Evolutionary conservation across 2,113 vertebrate species (phyloP), one percentile per base, ranked within the genome.

Genomic region (Scophthalmus maximus): DNA sequence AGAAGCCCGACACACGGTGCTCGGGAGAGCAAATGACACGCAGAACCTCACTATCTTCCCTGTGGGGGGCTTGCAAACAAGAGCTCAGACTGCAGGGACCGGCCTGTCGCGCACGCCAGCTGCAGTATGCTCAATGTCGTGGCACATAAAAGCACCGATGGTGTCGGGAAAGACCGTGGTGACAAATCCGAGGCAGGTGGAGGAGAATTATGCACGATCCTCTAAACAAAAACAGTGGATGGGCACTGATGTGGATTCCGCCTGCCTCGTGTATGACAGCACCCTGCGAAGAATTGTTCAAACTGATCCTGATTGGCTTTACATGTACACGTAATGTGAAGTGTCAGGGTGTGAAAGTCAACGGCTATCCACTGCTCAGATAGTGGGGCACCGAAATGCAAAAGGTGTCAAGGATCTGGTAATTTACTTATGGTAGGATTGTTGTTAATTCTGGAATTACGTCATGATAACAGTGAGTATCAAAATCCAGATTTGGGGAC

Each of bases 121-220:
- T 46, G 50, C 34, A 51, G 34, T 32, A 7, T 46, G 40, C n/a
- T 64, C 30, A 22, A n/a, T 61, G 47, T 27, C 67, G 67, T 57
- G 26, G 50, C 55, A 56, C 50, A 56, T 65, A 23, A 72, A 52
- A 52, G 40, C 25, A 18, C 34, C 26, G 34, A 12, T 65, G 15
- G 17, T 58, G 9, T n/a, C n/a, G 44, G 27, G 3, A 25, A 20
- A 55, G 47, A 30, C 36, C 17, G 36, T 40, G 36, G 36, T 15
- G 36, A 40, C 36, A 15, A 5, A 14, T 14, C 32, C 32, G 7
- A 9, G 32, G 10, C 32, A 34, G 32, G 32, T 38, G 15, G 36
- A 14, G 36, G 15, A 14, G 14, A 17, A 17, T 17, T 40, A 40
- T 40, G 36, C 36, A 40, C 17, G 36, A 40, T 15, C 36, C 36